These are phyloP conservation scores for Dicranocentrus wangi DNA, from an alignment of 2,888 invertebrate species.

Conservation along the genomic window DNA sequence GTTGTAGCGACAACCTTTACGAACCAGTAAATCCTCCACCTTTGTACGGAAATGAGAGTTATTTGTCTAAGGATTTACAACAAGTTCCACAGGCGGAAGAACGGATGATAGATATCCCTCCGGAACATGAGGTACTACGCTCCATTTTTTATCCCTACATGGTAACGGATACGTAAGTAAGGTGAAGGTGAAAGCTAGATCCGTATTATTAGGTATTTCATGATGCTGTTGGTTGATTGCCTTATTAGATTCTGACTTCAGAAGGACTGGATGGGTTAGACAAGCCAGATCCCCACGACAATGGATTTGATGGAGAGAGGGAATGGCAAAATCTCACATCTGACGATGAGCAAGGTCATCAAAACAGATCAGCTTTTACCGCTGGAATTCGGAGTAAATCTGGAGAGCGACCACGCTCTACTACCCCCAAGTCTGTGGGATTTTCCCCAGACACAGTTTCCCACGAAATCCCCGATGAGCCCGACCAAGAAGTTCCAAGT, in stretches of 20 bases:
- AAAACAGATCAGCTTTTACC: conserved; percentile 55
- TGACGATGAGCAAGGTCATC: conserved; percentile 52
- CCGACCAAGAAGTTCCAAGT: conserved; percentile 46
- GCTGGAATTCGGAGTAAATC: conserved; percentile 64
- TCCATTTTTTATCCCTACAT: no score
- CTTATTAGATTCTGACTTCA: conserved; percentile 67
- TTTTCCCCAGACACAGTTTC: conserved; percentile 62
- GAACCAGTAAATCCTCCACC: conserved; percentile 88
- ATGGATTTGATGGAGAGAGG: conserved; percentile 70
- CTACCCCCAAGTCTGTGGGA: conserved; percentile 65
- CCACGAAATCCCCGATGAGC: conserved; percentile 61
- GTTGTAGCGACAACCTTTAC: conserved; percentile 90
- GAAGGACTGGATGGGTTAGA: conserved; percentile 72
- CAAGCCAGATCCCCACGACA: conserved; percentile 69
- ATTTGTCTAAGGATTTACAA: conserved; percentile 73
- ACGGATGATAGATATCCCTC: conserved; percentile 70
- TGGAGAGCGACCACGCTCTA: conserved; percentile 60
- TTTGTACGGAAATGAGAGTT: conserved; percentile 75
- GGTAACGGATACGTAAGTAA: no score
- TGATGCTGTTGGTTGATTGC: no score
- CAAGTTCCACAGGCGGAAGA: conserved; percentile 64
- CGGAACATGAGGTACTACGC: conserved; percentile 69
- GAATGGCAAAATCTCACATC: conserved; percentile 70
- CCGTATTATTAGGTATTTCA: no score
- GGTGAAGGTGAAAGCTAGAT: no score